Conservation (phyloP, 2,888 invertebrate species). For the Athrips mouffetella region DNA sequence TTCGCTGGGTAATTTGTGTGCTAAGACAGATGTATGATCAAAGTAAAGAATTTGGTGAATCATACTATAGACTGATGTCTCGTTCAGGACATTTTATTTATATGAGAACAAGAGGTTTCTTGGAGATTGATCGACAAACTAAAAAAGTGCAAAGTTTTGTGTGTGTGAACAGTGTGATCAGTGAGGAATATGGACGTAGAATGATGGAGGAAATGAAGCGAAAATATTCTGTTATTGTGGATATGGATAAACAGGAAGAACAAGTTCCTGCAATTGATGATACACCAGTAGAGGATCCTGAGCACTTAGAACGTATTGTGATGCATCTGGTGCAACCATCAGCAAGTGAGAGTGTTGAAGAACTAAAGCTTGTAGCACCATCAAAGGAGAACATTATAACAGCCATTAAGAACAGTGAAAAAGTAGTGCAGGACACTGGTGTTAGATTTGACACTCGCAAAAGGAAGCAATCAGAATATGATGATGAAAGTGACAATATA, state of each 20-base stretch:
- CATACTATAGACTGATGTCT: constrained; percentile 90
- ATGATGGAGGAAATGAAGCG: constrained; percentile 88
- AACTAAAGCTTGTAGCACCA: constrained; percentile 62
- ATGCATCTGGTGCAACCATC: constrained; percentile 79
- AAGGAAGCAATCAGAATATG: constrained; percentile 53
- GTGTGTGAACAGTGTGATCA: constrained; percentile 88
- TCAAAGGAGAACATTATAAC: constrained; percentile 70
- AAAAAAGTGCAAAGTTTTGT: constrained; percentile 91
- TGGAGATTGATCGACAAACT: constrained; percentile 87
- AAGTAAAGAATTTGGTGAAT: constrained; percentile 88
- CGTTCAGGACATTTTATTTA: constrained; percentile 92
- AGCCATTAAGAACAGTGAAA: constrained; percentile 70
- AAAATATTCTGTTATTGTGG: constrained; percentile 84
- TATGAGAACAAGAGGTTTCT: constrained; percentile 88
- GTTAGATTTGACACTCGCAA: constrained; percentile 65
- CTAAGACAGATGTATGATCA: constrained; percentile 93
- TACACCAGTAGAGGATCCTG: constrained; percentile 82
- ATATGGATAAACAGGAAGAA: constrained; percentile 61
- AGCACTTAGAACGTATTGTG: constrained; percentile 84
- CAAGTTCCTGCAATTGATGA: constrained; percentile 44
- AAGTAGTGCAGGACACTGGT: constrained; percentile 64
- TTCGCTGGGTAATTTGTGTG: constrained; percentile 92
- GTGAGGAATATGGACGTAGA: constrained; percentile 85
- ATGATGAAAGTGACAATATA: constrained; percentile 44
- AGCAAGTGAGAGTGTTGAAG: constrained; percentile 51